Base-by-base conservation (phyloP, 35 echinoderm and acorn worm species). In the Anneissia japonica region DNA sequence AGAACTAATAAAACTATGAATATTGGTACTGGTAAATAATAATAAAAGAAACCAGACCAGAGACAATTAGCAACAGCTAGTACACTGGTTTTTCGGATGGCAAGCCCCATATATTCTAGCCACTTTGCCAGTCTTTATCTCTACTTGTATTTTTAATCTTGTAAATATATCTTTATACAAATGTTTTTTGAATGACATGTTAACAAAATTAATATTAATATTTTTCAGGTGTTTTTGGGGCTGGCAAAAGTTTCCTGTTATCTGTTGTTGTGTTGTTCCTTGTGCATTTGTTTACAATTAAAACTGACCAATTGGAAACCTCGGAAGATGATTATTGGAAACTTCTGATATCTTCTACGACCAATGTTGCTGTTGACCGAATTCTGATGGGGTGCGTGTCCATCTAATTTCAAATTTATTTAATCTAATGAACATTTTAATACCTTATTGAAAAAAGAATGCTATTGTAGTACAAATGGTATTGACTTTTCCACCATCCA, bases 311-410 rank as follows among this genome's bases (percentile, higher is more conserved):
- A 64, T 9, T 26, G 51, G 51, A 64, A 9, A 16, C 51, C 1
- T 6, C 9, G 11, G 77, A 87, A 4, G 34, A 76, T 38, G 77
- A 26, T 35, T 64, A 77, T 26, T 97, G 95, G 95, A 97, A 93
- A 82, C 79, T 97, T 12, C 88, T 97, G 6, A 89, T 97, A 11
- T 86, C 95, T 19, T 97, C 95, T 9, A 97, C 95, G 0, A 97
- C 95, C 10, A 93, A 97, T 93, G 95, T 97, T 73, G 95, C 95
- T 29, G 95, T 97, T 43, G 95, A 97, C 34, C 93, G 95, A 81
- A 93, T 93, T 30, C 73, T 97, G 0, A 82, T 93, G 0, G 91
- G 88, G 91, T 97, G 38, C 72, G 93, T 86, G 4, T 31, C 4
- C 23, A 11, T 32, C 31, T 32, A 1, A 12, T 77, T 77, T 17